These are phyloP conservation scores for Microcebus lehilahytsara DNA, from an alignment of 2,113 vertebrate species.

Conservation along the genomic window DNA sequence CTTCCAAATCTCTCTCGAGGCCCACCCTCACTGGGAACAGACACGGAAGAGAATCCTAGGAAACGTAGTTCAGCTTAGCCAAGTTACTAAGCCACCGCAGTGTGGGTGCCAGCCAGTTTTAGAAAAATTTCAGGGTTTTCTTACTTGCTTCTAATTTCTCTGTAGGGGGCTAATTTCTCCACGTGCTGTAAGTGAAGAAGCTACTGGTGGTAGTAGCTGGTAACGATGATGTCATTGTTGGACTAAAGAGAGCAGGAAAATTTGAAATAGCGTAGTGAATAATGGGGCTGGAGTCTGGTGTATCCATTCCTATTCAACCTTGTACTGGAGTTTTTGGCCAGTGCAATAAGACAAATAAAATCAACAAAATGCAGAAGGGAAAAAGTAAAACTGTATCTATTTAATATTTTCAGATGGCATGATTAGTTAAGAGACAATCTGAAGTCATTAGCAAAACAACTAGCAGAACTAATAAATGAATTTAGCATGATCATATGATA, in stretches of 20 bases:
- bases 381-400: background rate
- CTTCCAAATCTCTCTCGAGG: background rate
- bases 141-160: background rate
- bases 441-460: background rate
- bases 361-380: background rate
- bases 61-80: background rate
- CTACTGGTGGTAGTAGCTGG: background rate
- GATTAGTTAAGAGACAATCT: background rate
- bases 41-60: background rate
- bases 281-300: background rate
- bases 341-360: background rate
- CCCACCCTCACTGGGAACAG: background rate
- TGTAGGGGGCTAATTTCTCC: background rate
- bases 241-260: background rate
- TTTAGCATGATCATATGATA: background rate
- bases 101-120: background rate
- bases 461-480: background rate
- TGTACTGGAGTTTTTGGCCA: background rate
- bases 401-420: background rate
- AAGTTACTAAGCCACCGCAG: background rate
- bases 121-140: background rate
- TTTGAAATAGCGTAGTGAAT: background rate
- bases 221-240: background rate
- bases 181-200: too few species aligned
- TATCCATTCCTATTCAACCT: background rate